Conservation (phyloP, 2,888 invertebrate species). For the Polia nebulosa region DNA sequence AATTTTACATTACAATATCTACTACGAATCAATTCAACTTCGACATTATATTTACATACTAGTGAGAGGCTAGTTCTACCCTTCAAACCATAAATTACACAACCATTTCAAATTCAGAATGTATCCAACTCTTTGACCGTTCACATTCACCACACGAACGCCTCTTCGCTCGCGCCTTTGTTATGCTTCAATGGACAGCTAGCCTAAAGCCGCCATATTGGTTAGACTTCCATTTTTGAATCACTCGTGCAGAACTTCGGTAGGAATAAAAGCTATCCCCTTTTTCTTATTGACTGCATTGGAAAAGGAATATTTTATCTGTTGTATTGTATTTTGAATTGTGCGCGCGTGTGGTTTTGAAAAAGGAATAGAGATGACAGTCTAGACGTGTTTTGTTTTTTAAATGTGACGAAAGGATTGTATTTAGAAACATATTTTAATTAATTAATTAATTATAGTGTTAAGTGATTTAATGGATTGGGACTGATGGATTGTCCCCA, state of each 20-base stretch:
- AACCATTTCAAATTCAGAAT: not conserved
- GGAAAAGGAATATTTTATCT: slow-evolving; percentile 16
- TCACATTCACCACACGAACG: slow-evolving; percentile 11
- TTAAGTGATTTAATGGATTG: too few relatives aligned
- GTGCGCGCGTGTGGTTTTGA: not conserved
- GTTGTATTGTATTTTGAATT: not conserved
- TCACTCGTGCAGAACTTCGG: slow-evolving; percentile 22
- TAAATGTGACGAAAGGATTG: not conserved
- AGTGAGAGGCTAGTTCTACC: too few relatives aligned
- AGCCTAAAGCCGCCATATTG: slow-evolving; percentile 30
- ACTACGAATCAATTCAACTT: too few relatives aligned
- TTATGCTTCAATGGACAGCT: not conserved
- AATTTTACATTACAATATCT: too few relatives aligned
- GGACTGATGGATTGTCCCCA: too few relatives aligned
- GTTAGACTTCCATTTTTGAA: slow-evolving; percentile 34
- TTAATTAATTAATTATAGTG: too few relatives aligned
- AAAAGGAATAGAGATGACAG: not conserved
- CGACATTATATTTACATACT: too few relatives aligned
- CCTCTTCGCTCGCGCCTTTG: not conserved
- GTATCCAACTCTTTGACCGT: not conserved
- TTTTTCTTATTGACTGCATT: slow-evolving; percentile 31
- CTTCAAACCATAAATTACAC: too few relatives aligned
- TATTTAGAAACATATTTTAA: too few relatives aligned
- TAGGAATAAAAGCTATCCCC: slow-evolving; percentile 17
- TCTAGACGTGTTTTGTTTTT: not conserved